A percentile compares a stretch with the other conserved stretches of the same genome.
Conservation (phyloP, 37 sponge, comb jelly and placozoan genomes). For the Chondrosia reniformis region DNA sequence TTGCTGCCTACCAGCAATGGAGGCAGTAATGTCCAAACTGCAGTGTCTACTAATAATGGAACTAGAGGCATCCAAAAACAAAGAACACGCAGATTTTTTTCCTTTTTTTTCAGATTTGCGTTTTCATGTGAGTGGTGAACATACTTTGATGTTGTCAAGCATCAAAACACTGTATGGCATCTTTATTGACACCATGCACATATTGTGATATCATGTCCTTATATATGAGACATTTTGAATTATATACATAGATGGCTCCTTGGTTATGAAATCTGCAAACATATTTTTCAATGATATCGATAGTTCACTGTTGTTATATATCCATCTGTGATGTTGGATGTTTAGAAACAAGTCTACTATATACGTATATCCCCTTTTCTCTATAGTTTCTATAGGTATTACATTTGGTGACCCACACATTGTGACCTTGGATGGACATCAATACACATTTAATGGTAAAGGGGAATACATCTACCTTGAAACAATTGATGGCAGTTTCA, state of each 20-base stretch:
- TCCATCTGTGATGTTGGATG: too few relatives aligned
- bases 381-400: not conserved
- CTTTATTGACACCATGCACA: too few relatives aligned
- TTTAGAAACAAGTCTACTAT: not conserved
- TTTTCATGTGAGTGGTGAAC: not conserved
- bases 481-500: constrained; percentile 42
- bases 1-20: not conserved
- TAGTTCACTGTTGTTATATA: too few relatives aligned
- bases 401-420: constrained; percentile 22
- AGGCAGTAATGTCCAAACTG: not conserved
- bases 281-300: too few relatives aligned
- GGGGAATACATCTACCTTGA: constrained; percentile 63
- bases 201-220: too few relatives aligned
- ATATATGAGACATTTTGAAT: too few relatives aligned
- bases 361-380: not conserved
- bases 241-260: too few relatives aligned
- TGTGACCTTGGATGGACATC: constrained; percentile 55
- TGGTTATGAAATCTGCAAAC: too few relatives aligned
- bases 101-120: not conserved
- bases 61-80: not conserved
- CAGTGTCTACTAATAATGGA: not conserved
- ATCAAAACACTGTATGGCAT: too few relatives aligned
- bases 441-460: constrained; percentile 71
- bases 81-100: not conserved
- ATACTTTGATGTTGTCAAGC: too few relatives aligned